Evolutionary conservation across 2,113 vertebrate genomes (phyloP), one percentile per base, ranked within the genome.

Genomic region (Plestiodon gilberti): DNA sequence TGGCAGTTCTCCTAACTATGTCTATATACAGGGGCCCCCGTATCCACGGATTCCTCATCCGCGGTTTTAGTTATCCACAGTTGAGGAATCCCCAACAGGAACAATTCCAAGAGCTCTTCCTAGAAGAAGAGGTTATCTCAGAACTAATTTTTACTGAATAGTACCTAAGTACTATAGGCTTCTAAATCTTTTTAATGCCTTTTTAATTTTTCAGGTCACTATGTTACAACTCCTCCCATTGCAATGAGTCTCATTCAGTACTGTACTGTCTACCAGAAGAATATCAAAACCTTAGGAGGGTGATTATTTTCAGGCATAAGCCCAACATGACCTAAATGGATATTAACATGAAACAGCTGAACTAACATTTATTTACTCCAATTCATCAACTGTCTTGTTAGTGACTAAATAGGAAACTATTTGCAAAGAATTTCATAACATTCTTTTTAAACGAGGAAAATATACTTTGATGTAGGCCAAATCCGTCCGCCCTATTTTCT

Each of bases 351-450:
- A 64, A 84, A 78, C 57, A 82, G 71, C 73, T 82, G 73, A 87
- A 69, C 33, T 67, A 85, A 87, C 35, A 52, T 73, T 79, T 71
- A 61, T 83, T 78, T 88, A 52, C 17, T 35, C 40, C 15, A 79
- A 30, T 88, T 88, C 65, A 61, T 67, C 65, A 81, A 89, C 17
- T 38, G 57, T 78, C 73, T 92, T 83, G 67, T 75, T 23, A 74
- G 62, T 89, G 70, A 86, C 73, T 84, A 86, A 78, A 86, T 90
- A 86, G 93, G 94, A 96, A 95, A 90, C 81, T 88, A 94, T 90
- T 89, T 48, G 25, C 28, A 59, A 48, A 67, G 73, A 81, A 94
- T 74, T 88, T 91, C 81, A 79, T 57, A 94, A 79, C 84, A 90
- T 33, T 85, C 83, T 78, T 90, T 90, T 86, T 59, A 78, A 93